Conservation (phyloP, 2,888 invertebrate species). For the Gibbula magus region DNA sequence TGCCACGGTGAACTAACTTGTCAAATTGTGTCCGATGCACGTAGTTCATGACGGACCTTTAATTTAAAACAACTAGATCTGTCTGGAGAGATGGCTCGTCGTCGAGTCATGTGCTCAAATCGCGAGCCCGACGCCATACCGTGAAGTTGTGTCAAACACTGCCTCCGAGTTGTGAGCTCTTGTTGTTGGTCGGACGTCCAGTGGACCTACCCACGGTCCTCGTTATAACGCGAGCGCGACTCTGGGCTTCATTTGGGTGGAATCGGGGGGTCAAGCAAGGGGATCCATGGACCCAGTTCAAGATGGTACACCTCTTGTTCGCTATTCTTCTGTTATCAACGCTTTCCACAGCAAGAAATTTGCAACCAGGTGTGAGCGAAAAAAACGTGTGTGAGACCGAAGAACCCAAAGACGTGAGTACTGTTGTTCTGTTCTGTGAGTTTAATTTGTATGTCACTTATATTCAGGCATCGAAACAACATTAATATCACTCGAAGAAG, state of each 20-base stretch:
- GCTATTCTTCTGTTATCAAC: slow-evolving; percentile 1
- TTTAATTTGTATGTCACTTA: background rate
- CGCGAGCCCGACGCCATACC: background rate
- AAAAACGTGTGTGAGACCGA: background rate
- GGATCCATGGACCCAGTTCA: slow-evolving; percentile 10
- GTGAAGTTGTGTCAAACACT: slow-evolving; percentile 5
- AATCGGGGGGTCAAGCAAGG: background rate
- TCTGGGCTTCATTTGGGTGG: background rate
- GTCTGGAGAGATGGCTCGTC: background rate
- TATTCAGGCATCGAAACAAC: background rate
- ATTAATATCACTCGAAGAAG: background rate
- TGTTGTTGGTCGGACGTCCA: no score
- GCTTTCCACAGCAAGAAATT: slow-evolving; percentile 6
- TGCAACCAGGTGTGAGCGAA: background rate
- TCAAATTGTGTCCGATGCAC: slow-evolving; percentile 14
- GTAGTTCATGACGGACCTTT: background rate
- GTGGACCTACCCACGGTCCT: background rate
- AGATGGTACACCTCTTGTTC: slow-evolving; percentile 1
- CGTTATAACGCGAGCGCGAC: background rate
- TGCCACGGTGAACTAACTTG: background rate
- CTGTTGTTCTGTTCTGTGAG: background rate
- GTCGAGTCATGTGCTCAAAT: background rate
- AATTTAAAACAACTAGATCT: background rate
- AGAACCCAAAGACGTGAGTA: background rate
- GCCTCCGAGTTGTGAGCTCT: background rate